A percentile compares a stretch with the other conserved stretches of the same genome.
These are phyloP conservation scores for Galaxea fascicularis DNA, from an alignment of 92 coral and sea anemone genomes.

Conservation along the genomic window DNA sequence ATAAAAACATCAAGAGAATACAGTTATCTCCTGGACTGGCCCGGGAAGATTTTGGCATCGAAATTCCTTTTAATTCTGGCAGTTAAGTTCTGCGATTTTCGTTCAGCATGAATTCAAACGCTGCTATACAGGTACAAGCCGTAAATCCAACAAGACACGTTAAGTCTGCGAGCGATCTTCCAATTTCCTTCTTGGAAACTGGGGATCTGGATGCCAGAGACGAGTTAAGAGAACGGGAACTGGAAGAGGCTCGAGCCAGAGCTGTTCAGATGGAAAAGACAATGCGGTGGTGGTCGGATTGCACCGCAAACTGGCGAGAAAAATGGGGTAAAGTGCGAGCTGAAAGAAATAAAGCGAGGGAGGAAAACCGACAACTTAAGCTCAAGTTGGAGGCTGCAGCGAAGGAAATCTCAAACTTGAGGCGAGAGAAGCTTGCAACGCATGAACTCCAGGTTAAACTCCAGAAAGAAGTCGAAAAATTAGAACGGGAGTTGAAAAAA, in stretches of 20 bases:
- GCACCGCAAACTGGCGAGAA: conserved; percentile 99
- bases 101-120: conserved; percentile 35
- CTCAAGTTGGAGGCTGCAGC: conserved; percentile 83
- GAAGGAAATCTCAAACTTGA: conserved; percentile 82
- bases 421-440: conserved; percentile 83
- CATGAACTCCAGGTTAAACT: conserved; percentile 72
- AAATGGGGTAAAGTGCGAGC: conserved; percentile 99
- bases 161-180: conserved; percentile 39
- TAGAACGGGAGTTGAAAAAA: conserved; percentile 88
- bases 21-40: background rate
- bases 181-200: conserved; percentile 30
- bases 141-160: conserved; percentile 33
- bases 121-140: conserved; percentile 5
- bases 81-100: background rate
- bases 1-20: conserved; percentile 3
- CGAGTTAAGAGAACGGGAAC: conserved; percentile 87
- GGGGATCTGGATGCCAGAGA: conserved; percentile 82
- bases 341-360: conserved; percentile 95
- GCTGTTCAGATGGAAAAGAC: conserved; percentile 99
- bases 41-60: background rate
- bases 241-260: conserved; percentile 95
- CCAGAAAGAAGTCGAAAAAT: conserved; percentile 85
- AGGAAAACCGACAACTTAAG: conserved; percentile 87
- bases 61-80: background rate
- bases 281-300: conserved; percentile 99